A percentile compares a stretch with the other conserved stretches of the same genome.
phyloP scores from a whole-genome alignment of 2,113 vertebrate species.

The Macrotus californicus region DNA sequence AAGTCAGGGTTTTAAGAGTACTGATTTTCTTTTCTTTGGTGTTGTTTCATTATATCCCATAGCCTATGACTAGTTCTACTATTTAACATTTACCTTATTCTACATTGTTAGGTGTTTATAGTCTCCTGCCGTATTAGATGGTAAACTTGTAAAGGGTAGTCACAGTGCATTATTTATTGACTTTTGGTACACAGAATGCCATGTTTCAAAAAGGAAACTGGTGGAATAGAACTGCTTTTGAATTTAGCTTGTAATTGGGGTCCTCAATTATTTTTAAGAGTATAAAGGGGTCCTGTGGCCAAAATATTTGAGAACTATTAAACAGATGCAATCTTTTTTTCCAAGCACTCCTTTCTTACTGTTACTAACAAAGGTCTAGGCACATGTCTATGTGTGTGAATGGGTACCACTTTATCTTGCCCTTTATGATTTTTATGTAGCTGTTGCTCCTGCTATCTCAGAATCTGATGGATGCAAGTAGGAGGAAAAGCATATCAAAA shows the following conservation, averaged over 20 bases:
- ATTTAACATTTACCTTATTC: background rate
- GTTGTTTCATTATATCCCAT: background rate
- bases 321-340: background rate
- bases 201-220: background rate
- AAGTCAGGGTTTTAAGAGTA: background rate
- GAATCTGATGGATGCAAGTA: background rate
- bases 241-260: background rate
- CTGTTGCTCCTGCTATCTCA: background rate
- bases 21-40: background rate
- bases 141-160: background rate
- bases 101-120: background rate
- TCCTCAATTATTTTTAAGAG: constrained; percentile 1
- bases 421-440: background rate
- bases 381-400: background rate
- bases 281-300: background rate
- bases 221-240: background rate
- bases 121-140: background rate
- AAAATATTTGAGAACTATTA: background rate
- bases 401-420: background rate
- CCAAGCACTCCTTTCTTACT: background rate
- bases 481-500: constrained; percentile 20
- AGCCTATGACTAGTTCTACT: background rate
- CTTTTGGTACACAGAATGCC: background rate
- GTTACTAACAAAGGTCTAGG: background rate
- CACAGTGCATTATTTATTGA: background rate